Percentiles rank a stretch among this genome's conserved stretches.
These are phyloP conservation scores for Myotis pilosus DNA, from an alignment of 2,797 vertebrate species.

Conservation along the genomic window DNA sequence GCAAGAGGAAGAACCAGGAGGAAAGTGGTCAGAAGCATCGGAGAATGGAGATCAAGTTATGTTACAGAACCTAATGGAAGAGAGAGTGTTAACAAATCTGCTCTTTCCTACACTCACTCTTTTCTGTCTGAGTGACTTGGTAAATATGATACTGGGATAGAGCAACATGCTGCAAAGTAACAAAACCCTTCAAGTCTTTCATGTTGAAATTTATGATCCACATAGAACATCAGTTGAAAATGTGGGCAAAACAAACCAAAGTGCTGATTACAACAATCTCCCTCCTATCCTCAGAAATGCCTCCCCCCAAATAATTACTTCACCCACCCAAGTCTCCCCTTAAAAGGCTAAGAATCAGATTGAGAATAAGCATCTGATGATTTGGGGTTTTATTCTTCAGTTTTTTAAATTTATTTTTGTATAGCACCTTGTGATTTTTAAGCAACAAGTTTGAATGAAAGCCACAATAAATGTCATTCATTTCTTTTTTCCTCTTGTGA, in stretches of 20 bases:
- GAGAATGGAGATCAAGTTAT: not conserved
- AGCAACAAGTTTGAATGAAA: slow-evolving; percentile 21
- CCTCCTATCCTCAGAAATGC: not conserved
- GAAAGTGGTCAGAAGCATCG: not conserved
- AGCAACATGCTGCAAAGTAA: not conserved
- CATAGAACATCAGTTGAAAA: not conserved
- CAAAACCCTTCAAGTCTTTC: not conserved
- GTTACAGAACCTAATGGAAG: not conserved
- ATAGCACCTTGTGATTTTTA: not conserved
- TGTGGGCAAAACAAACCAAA: slow-evolving; percentile 9
- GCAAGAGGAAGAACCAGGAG: not conserved
- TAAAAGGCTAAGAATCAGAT: not conserved
- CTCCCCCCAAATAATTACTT: not conserved
- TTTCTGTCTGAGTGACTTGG: not conserved
- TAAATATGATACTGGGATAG: not conserved
- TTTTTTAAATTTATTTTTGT: not conserved
- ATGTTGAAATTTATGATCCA: not conserved
- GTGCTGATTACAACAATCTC: not conserved
- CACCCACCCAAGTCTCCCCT: not conserved
- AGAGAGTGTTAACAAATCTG: not conserved
- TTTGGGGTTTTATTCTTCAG: not conserved
- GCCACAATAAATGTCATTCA: not conserved
- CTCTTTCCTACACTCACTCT: not conserved
- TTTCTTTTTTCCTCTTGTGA: not conserved
- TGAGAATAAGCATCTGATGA: not conserved